Evolutionary conservation across 1,140 invertebrate genomes (phyloP).

Genomic region (Trissolcus basalis): DNA sequence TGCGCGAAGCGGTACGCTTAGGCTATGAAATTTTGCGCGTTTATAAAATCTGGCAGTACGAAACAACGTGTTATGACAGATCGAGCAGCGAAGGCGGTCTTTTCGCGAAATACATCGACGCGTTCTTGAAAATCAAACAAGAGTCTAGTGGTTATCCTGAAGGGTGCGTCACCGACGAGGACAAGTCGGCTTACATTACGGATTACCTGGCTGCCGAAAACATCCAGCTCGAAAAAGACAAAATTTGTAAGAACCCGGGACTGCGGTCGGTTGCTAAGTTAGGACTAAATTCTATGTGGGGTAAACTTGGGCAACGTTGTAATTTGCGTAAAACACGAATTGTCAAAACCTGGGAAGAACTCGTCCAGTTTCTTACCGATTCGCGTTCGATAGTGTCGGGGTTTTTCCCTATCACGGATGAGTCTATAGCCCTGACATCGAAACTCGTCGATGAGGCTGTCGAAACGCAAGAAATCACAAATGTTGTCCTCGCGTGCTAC

Average conservation of each 20-base stretch:
- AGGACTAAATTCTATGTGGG: slow-evolving; percentile 64
- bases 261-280: slow-evolving; percentile 61
- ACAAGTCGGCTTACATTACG: not conserved
- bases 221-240: no score
- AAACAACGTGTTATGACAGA: slow-evolving; percentile 58
- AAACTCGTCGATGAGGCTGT: not conserved
- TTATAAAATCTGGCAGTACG: slow-evolving; percentile 42
- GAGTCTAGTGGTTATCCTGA: slow-evolving; percentile 13
- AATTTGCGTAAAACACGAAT: slow-evolving; percentile 20
- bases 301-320: slow-evolving; percentile 56
- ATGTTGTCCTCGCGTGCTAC: slow-evolving; percentile 7
- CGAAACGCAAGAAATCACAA: not conserved
- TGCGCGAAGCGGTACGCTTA: not conserved
- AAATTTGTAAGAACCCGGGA: slow-evolving; percentile 31
- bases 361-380: not conserved
- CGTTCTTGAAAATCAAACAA: slow-evolving; percentile 24
- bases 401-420: slow-evolving; percentile 3
- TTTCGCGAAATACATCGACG: slow-evolving; percentile 28
- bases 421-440: not conserved
- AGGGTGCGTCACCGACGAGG: slow-evolving; percentile 21
- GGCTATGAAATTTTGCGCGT: slow-evolving; percentile 22
- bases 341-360: not conserved
- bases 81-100: not conserved
- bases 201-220: no score
- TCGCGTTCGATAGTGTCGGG: not conserved